These are phyloP conservation scores for Formica exsecta DNA, from an alignment of 1,140 invertebrate species.

Conservation along the genomic window DNA sequence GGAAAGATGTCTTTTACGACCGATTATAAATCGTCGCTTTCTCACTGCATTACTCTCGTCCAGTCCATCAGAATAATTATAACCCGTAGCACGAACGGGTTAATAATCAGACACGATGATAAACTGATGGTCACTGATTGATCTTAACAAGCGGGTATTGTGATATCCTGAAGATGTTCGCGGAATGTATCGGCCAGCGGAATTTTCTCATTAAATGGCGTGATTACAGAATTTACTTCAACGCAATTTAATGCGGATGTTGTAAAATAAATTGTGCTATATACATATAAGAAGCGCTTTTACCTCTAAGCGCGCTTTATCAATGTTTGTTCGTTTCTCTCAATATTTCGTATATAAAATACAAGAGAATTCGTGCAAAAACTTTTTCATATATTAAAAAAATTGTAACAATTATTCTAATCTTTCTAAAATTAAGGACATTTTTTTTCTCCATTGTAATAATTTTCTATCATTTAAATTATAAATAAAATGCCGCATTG, in stretches of 20 bases:
- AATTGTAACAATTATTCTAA: neutral
- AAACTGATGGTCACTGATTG: conserved; percentile 54
- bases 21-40: conserved; percentile 77
- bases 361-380: neutral
- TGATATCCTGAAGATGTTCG: conserved; percentile 30
- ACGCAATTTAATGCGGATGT: conserved; percentile 26
- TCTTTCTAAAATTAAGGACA: conserved; percentile 12
- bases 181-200: conserved; percentile 11
- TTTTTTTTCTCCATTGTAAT: too few species aligned
- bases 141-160: conserved; percentile 55
- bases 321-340: neutral
- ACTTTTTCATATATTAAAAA: neutral
- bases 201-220: conserved; percentile 27
- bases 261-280: conserved; percentile 6
- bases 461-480: conserved; percentile 19
- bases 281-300: neutral
- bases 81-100: conserved; percentile 37
- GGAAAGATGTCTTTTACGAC: conserved; percentile 74
- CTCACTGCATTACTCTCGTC: conserved; percentile 63
- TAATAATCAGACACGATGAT: conserved; percentile 60
- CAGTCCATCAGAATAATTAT: conserved; percentile 59
- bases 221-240: conserved; percentile 41
- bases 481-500: neutral
- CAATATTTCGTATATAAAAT: neutral
- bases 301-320: neutral